Conservation (phyloP, 2,113 vertebrate genomes). For the Mionectes macconnelli region DNA sequence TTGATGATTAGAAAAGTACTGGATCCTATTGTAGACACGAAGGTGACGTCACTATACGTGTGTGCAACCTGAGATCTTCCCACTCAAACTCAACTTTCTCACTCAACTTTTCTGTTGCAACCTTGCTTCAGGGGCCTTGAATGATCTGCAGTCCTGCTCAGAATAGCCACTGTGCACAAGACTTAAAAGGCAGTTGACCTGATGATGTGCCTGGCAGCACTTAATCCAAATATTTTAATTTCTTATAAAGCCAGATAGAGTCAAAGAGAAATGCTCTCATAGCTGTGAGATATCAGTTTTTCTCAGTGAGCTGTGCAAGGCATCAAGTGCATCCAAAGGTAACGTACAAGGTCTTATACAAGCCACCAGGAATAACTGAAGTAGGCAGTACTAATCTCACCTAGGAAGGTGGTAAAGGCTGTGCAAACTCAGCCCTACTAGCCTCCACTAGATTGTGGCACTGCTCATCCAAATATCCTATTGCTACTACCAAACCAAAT, state of each 20-base stretch:
- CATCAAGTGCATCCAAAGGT: not conserved
- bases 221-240: not conserved
- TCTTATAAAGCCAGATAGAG: not conserved
- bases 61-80: not conserved
- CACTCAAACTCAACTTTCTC: not conserved
- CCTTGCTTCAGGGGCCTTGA: not conserved
- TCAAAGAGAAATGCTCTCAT: not conserved
- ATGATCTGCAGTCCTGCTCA: not conserved
- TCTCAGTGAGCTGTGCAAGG: not conserved
- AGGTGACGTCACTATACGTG: accelerated
- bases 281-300: not conserved
- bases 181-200: not conserved
- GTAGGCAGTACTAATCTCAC: not conserved
- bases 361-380: not conserved
- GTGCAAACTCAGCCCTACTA: not conserved
- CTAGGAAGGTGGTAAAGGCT: not conserved
- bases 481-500: not conserved
- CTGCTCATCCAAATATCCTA: not conserved
- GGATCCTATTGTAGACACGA: not conserved
- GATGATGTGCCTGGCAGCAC: not conserved
- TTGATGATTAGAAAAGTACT: not conserved
- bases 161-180: not conserved
- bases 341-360: accelerated
- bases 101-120: not conserved
- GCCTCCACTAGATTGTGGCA: not conserved